A percentile compares a stretch with the other conserved stretches of the same genome.
These are phyloP conservation scores for Yoshiicerus persimilis DNA, from an alignment of 1,140 invertebrate genomes.

Conservation along the genomic window DNA sequence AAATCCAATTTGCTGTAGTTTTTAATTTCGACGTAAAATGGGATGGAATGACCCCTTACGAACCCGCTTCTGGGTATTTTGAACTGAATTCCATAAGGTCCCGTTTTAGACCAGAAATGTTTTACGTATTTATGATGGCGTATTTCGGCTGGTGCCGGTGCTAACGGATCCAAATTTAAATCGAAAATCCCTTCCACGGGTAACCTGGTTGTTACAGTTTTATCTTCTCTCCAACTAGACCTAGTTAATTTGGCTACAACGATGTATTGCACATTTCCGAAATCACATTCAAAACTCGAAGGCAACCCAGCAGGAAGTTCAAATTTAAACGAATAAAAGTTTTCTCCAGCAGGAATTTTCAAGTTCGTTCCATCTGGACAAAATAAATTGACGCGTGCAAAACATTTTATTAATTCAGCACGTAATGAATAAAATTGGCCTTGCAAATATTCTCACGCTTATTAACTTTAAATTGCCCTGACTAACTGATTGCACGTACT, in stretches of 20 bases:
- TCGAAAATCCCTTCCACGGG: constrained; percentile 28
- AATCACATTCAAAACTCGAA: constrained; percentile 12
- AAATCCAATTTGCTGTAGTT: constrained; percentile 34
- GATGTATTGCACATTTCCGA: constrained; percentile 37
- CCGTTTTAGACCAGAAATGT: constrained; percentile 28
- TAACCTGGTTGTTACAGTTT: constrained; percentile 5
- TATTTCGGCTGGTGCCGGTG: neutral
- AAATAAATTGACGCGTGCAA: neutral
- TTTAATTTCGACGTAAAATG: constrained; percentile 31
- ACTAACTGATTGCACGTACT: neutral
- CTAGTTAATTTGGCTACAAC: constrained; percentile 35
- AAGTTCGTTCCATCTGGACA: constrained; percentile 29
- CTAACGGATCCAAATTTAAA: constrained; percentile 26
- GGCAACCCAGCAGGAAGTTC: constrained; percentile 30
- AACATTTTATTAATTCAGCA: neutral
- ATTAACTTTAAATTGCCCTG: neutral
- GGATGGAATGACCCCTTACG: constrained; percentile 26
- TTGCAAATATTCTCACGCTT: neutral
- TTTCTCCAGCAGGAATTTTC: constrained; percentile 27
- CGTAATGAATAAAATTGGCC: neutral
- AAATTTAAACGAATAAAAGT: constrained; percentile 29
- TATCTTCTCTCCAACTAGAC: constrained; percentile 33
- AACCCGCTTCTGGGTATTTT: constrained; percentile 20
- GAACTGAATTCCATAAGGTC: constrained; percentile 33
- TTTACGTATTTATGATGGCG: constrained; percentile 34